phyloP scores from a whole-genome alignment of 2,888 invertebrate genomes.

The Trichacis sp. region DNA sequence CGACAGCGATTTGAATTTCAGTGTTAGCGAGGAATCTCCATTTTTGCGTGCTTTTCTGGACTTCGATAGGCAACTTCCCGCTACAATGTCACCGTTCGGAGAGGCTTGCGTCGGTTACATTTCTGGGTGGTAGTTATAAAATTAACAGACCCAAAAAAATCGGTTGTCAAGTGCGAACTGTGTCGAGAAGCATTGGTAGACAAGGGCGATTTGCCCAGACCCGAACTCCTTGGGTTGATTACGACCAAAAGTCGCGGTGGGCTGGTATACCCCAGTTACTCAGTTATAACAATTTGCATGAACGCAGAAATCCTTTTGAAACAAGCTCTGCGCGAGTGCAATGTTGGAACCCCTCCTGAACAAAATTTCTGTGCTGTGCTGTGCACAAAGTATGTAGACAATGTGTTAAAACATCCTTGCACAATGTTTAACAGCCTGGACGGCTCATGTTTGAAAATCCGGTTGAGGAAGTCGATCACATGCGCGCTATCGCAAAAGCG shows the following conservation, averaged over 20 bases:
- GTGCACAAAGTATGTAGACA: conserved; percentile 22
- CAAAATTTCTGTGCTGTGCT: conserved; percentile 21
- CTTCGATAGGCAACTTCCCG: not conserved
- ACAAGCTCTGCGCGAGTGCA: not conserved
- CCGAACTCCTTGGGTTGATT: not conserved
- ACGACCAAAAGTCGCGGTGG: conserved; percentile 20
- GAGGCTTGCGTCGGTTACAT: conserved; percentile 15
- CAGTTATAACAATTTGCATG: conserved; percentile 26
- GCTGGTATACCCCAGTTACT: conserved; percentile 27
- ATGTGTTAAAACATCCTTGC: conserved; percentile 25
- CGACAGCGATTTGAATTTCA: not conserved
- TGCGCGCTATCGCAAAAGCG: conserved; percentile 15
- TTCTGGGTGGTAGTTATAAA: conserved; percentile 28
- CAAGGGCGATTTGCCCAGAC: not conserved
- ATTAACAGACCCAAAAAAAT: conserved; percentile 3
- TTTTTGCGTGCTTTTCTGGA: not conserved
- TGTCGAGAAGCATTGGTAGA: not conserved
- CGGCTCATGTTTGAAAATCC: conserved; percentile 25
- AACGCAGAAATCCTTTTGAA: conserved; percentile 8
- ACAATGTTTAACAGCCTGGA: conserved; percentile 17
- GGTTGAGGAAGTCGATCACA: conserved; percentile 13
- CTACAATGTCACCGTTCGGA: not conserved
- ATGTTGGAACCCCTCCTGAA: conserved; percentile 3
- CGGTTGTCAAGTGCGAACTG: not conserved
- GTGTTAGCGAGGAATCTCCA: too few relatives aligned